Conservation (phyloP, 2,113 vertebrate species). For the Myotis brandtii region DNA sequence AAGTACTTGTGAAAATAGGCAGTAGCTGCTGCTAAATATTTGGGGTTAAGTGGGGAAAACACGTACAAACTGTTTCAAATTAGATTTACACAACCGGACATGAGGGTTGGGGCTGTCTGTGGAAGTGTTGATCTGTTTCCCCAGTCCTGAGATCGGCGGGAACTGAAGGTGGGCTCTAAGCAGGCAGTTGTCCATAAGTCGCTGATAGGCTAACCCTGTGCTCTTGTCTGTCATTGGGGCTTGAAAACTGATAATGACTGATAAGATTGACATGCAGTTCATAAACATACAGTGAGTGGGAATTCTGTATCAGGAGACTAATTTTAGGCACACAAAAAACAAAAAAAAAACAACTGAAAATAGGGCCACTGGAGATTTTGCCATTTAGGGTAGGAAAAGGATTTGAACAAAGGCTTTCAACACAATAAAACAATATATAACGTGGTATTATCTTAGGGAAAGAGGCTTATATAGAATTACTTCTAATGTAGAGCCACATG, state of each 20-base stretch:
- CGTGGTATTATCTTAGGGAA: background rate
- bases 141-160: background rate
- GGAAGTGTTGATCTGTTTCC: background rate
- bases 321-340: background rate
- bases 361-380: background rate
- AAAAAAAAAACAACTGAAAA: background rate
- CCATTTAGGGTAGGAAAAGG: background rate
- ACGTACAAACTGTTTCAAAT: background rate
- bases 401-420: background rate
- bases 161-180: background rate
- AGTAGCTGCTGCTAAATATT: background rate
- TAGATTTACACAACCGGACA: background rate
- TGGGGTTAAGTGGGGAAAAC: background rate
- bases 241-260: background rate
- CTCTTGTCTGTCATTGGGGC: background rate
- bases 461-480: background rate
- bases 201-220: background rate
- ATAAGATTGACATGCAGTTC: conserved; percentile 34
- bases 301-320: background rate
- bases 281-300: background rate
- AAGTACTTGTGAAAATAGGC: background rate
- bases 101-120: background rate
- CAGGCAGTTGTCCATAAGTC: background rate
- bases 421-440: background rate
- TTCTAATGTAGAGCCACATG: background rate